Evolutionary conservation across 2,888 invertebrate species (phyloP), one percentile per base, ranked within the genome.

Genomic region (Cataglyphis albicans): DNA sequence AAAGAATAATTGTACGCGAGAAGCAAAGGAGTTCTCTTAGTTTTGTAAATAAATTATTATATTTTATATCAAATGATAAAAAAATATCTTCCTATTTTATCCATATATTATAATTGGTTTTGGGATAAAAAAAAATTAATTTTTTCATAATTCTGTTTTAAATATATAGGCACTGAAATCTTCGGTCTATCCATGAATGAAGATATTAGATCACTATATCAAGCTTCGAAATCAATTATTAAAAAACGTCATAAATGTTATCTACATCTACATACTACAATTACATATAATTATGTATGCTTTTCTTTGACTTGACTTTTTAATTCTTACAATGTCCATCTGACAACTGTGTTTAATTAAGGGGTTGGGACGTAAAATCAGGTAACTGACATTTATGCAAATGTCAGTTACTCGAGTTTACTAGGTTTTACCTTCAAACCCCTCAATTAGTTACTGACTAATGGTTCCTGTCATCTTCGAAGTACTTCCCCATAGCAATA

Each of bases 381-480:
- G 78, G 78, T 72, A 80, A 80, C 78, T 80, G 78, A 80, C 78
- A 80, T 80, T 80, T 80, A 21, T 21, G 59, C 78, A 80, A 80
- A 80, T 80, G 78, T 80, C 78, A 70, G 78, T 80, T 80, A 44
- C 78, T 61, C 44, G 72, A 80, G 78, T 80, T 80, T 80, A 80
- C 78, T 9, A 35, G 78, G 72, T 72, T 80, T 80, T 80, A 80
- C 78, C 44, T 80, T 35, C 18, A 59, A 72, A 80, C 44, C 78
- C 78, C 78, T 80, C 78, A 80, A 80, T 80, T 80, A 80, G 78
- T 80, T 80, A 72, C 78, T 80, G 59, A 61, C 78, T 80, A 80
- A 80, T 80, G 78, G 72, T 72, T 80, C 72, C 72, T 25, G 78
- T 80, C 78, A 80, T 80, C 78, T 80, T 80, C 78, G 72, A 72